phyloP scores from a whole-genome alignment of 1,140 invertebrate species.

The Sycophila sp. region DNA sequence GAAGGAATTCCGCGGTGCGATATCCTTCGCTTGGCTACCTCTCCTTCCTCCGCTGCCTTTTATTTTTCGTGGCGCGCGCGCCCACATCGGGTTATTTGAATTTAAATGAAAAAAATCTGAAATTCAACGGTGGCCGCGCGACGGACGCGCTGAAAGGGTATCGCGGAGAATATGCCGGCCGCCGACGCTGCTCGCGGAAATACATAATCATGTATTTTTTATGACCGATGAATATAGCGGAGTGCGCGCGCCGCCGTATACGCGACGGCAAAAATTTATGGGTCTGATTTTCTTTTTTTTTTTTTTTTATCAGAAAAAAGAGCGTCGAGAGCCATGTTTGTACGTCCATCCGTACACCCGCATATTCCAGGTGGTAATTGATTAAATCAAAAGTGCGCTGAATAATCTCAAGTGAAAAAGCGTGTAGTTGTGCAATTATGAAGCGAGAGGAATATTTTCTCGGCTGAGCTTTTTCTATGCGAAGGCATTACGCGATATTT shows the following conservation, averaged over 20 bases:
- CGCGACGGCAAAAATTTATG: background rate
- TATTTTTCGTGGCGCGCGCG: background rate
- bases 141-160: background rate
- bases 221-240: background rate
- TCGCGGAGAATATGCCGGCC: conserved; percentile 21
- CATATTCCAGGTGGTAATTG: no score
- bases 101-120: conserved; percentile 35
- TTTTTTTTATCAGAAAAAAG: no score
- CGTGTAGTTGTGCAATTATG: no score
- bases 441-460: no score
- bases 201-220: conserved; percentile 28
- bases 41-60: background rate
- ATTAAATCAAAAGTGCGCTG: no score
- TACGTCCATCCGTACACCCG: no score
- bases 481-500: no score
- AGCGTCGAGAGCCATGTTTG: no score
- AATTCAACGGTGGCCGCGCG: conserved; percentile 13
- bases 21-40: conserved; percentile 27
- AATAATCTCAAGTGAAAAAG: no score
- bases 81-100: conserved; percentile 25
- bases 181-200: background rate
- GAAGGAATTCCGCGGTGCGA: conserved; percentile 8
- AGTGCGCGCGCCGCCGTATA: background rate
- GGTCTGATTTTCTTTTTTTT: conserved; percentile 6
- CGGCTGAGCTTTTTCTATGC: no score